Evolutionary conservation across 2,113 vertebrate genomes (phyloP), one percentile per base, ranked within the genome.

Genomic region (Boulengeromyrus knoepffleri): DNA sequence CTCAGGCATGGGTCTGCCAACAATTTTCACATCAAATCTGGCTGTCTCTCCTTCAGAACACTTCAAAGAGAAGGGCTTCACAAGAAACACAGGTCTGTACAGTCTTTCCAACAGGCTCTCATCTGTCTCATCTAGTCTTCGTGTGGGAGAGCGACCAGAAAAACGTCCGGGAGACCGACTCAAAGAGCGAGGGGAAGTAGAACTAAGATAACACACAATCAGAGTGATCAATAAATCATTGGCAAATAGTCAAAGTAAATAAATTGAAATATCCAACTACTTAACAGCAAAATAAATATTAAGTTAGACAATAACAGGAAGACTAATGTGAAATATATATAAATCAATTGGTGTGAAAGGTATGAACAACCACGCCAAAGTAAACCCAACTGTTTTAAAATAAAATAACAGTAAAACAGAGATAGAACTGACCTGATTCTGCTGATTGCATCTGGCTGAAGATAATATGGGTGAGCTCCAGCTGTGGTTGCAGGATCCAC

Each of bases 1-100:
- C 52, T 99, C 99, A 0, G 99, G 99, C 98, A 99, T 99, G 53
- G 99, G 99, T 94, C 99, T 97, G 89, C 99, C 99, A 74, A 99
- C 99, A 90, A 99, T 97, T 94, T 99, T 99, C 90, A 99, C 92
- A 94, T 99, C 98, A 94, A 99, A 99, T 96, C 99, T 96, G 93
- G 99, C 98, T 24, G 98, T 99, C 91, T 99, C 98, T 0, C 99
- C 99, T 94, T 99, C 97, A 39, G 96, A 95, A 92, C 98, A 99
- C 92, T 97, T 99, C 91, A 98, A 96, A 42, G 99, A 99, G 1
- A 97, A 95, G 0, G 99, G 99, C 91, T 99, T 99, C 95, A 98
- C 90, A 56, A 99, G 98, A 93, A 99, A 99, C 84, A 99, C 97
- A 15, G 99, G 99, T 83, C 99, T 99, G 92, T 99, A 99, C 5